Evolutionary conservation across 2,113 vertebrate genomes (phyloP).

Genomic region (Pelecanoides urinatrix): DNA sequence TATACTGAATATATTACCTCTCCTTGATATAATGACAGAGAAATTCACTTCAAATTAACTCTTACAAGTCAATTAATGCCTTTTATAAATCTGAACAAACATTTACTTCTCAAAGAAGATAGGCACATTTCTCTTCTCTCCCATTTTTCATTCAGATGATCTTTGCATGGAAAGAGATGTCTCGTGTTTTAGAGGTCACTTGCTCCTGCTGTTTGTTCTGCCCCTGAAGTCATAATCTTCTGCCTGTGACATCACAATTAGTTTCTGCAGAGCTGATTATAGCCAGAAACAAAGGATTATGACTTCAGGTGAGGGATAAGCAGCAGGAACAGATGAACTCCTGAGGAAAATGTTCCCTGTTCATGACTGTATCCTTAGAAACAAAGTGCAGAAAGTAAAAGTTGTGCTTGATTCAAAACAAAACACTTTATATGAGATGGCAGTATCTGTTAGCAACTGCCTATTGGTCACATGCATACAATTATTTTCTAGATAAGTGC

Average conservation of each 20-base stretch:
- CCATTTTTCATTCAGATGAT: background rate
- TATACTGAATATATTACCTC: background rate
- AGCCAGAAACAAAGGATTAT: conserved; percentile 64
- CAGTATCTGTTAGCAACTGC: background rate
- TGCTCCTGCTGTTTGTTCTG: conserved; percentile 20
- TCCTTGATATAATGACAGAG: background rate
- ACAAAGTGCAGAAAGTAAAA: background rate
- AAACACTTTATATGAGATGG: background rate
- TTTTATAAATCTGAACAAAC: background rate
- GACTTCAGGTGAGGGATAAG: conserved; percentile 68
- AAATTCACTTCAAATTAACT: background rate
- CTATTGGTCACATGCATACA: background rate
- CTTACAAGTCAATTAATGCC: background rate
- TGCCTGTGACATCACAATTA: conserved; percentile 73
- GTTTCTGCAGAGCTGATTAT: conserved; percentile 71
- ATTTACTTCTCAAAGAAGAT: background rate
- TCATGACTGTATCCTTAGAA: conserved; percentile 39
- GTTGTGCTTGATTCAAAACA: background rate
- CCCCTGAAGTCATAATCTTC: conserved; percentile 66
- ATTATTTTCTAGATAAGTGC: conserved; percentile 39
- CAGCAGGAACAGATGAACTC: conserved; percentile 57
- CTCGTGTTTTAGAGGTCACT: conserved; percentile 45
- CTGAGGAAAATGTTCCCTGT: conserved; percentile 1
- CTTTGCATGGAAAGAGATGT: background rate
- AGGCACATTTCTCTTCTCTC: background rate